Base-by-base conservation (phyloP, 30 jellyfish, hydroid and myxozoan species). In the Aurelia sp. region DNA sequence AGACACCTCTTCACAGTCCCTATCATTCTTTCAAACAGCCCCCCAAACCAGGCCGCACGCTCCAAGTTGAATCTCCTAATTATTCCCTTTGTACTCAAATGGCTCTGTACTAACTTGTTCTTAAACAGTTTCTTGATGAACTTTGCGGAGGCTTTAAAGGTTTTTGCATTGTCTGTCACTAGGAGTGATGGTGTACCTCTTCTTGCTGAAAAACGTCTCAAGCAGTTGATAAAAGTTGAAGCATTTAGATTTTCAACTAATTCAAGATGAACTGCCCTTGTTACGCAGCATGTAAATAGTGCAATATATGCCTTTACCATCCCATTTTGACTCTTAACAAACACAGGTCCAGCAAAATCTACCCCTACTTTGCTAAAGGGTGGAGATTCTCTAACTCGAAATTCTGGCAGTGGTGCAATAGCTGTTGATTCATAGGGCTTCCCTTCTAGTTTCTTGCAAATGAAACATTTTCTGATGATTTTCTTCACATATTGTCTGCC, bases 101-200 rank as follows among this genome's bases (percentile, higher is more conserved):
- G 33, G 33, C 33, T 27, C 33, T 27, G 33, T 27, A 27, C 33
- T 27, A 27, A 27, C 33, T 27, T 27, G 33, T 27, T 27, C 2
- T 27, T 27, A 27, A 27, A 27, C 33, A 69, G 10, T 35, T 48
- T 13, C 76, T 69, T 18, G 12, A 81, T 18, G 13, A 52, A 66
- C 11, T 5, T 68, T 22, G 76, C 85, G 1, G 91, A 30, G 15
- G 91, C 76, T 57, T 81, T 63, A 67, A 86, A 76, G 1, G 96
- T 86, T 27, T 60, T 74, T 8, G 90, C 96, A 62, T 86, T 86
- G 41, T 77, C 91, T 11, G 80, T 19, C 30, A 78, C 72, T 19
- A 65, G 31, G 33, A 63, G 33, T 9, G 50, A 5, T 13, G 91
- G 96, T 22, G 55, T 66, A 31, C 91, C 91, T 37, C 86, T 47